Conservation (phyloP, 2,113 vertebrate genomes). For the Neolamprologus fasciatus region DNA sequence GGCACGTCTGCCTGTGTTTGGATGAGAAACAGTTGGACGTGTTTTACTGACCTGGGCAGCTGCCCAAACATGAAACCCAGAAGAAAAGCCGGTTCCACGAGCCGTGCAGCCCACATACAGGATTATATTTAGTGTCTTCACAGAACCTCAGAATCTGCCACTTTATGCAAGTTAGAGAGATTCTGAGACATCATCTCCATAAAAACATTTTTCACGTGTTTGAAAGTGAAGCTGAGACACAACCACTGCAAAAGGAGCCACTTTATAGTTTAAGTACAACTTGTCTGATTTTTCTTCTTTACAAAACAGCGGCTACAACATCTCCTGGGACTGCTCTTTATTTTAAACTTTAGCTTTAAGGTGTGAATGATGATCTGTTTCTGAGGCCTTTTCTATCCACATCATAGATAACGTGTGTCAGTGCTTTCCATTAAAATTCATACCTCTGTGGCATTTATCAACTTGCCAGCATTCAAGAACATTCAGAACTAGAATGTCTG, state of each 20-base stretch:
- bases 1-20: not conserved
- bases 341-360: not conserved
- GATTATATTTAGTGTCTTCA: conserved; percentile 21
- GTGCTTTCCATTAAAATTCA: not conserved
- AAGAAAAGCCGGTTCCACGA: conserved; percentile 10
- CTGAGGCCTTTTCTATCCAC: not conserved
- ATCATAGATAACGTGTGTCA: not conserved
- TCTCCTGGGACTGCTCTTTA: not conserved
- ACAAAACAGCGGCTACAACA: not conserved
- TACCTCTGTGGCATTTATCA: not conserved
- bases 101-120: not conserved
- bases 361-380: not conserved
- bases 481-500: not conserved
- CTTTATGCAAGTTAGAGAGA: not conserved
- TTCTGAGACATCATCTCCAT: not conserved
- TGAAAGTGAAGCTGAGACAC: not conserved
- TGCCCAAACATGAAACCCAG: conserved; percentile 9
- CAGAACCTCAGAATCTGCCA: not conserved
- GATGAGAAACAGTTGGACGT: not conserved
- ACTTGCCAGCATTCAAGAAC: not conserved
- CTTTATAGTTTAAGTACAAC: not conserved
- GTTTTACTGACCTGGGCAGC: not conserved
- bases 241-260: not conserved
- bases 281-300: not conserved
- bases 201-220: not conserved